Evolutionary conservation across 1,140 invertebrate genomes (phyloP).

Genomic region (Danaus melanippus): DNA sequence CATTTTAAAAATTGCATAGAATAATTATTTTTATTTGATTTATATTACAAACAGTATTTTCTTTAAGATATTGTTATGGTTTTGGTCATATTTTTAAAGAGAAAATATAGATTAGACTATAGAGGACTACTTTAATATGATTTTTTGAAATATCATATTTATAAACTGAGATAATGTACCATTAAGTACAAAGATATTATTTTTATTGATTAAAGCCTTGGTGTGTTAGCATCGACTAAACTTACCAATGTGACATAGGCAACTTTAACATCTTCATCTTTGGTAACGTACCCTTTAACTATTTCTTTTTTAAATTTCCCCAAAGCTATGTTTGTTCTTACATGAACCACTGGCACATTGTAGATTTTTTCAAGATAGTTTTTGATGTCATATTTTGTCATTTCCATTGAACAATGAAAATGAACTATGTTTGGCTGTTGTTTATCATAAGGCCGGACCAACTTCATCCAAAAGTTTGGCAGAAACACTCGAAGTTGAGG

Average conservation of each 20-base stretch:
- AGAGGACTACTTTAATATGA: no score
- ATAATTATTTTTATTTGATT: no score
- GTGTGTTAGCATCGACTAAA: conserved; percentile 11
- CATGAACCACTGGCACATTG: conserved; percentile 81
- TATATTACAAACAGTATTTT: no score
- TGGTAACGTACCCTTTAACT: conserved; percentile 77
- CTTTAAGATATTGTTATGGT: no score
- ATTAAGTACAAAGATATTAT: no score
- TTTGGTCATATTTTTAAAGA: no score
- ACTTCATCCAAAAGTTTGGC: conserved; percentile 96
- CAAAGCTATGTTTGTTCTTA: conserved; percentile 80
- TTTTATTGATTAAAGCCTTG: no score
- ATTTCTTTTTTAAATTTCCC: conserved; percentile 73
- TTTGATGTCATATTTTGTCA: conserved; percentile 89
- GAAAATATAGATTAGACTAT: no score
- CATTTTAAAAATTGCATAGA: no score
- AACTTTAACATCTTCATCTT: conserved; percentile 88
- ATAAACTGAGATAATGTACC: no score
- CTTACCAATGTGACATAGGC: conserved; percentile 87
- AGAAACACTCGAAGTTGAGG: conserved; percentile 91
- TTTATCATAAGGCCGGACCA: conserved; percentile 77
- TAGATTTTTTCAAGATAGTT: conserved; percentile 98
- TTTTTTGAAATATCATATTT: no score
- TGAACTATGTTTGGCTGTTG: conserved; percentile 83
- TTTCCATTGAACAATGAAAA: conserved; percentile 90